Evolutionary conservation across 2,888 invertebrate species (phyloP), one percentile per base, ranked within the genome.

Genomic region (Nomada fucata): DNA sequence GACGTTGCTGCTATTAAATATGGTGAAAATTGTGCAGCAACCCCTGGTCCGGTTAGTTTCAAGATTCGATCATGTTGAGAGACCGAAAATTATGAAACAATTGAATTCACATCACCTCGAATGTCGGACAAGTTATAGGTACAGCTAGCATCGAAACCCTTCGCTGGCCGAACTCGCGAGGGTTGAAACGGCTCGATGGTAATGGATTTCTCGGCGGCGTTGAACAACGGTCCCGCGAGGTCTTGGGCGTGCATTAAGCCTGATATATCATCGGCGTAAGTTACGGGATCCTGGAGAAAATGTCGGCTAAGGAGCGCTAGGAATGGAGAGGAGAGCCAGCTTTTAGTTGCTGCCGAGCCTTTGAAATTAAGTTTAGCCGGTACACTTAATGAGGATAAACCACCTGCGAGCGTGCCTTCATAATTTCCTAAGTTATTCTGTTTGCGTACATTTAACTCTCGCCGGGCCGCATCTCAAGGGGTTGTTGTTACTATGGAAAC

Each of bases 371-470:
- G 91, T 92, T 91, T 90, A 90, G 87, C 88, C 90, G 90, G 91
- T 89, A 91, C 91, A 91, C 90, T 91, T 92, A 93, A 93, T 91
- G 93, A 93, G 92, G 89, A 90, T 92, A 91, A 91, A 93, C 93
- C 93, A 90, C 93, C 90, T 87, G 87, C 91, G 88, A 90, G 91
- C 92, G 92, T 92, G 67, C 91, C 90, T 92, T 91, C 92, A 91
- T 92, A 93, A 93, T 93, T 93, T 90, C 87, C 89, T 90, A 91
- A 91, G 92, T 92, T 93, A 93, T 93, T 93, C 91, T 90, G 90
- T 91, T 93, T 91, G 92, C 92, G 93, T 92, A 87, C 79, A 69
- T 81, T 87, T 83, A 87, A 86, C 76, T 80, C 71, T 76, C 67
- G 78, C 53, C 60, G 70, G 79, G 55, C 47, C 55, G 79, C 79